Conservation (phyloP, 2,888 invertebrate species). For the Syrphus vitripennis region DNA sequence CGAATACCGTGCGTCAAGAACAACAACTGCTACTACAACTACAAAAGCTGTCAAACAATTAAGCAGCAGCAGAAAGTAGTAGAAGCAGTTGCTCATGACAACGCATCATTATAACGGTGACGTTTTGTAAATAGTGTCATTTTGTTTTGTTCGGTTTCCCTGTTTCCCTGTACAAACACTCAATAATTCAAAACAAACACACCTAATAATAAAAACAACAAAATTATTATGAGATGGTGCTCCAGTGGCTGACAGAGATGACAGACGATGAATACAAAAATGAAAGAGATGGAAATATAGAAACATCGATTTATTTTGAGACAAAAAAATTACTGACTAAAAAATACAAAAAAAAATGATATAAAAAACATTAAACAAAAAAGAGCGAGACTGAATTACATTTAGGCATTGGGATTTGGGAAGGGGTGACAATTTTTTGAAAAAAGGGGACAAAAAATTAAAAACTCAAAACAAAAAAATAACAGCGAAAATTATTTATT, state of each 20-base stretch:
- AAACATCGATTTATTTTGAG: constrained; percentile 70
- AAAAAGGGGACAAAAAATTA: constrained; percentile 64
- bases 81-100: constrained; percentile 17
- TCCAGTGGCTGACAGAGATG: constrained; percentile 53
- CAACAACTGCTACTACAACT: background rate
- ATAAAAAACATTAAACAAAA: constrained; percentile 54
- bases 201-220: background rate
- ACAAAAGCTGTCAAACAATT: constrained; percentile 47
- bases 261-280: constrained; percentile 39
- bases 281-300: constrained; percentile 56
- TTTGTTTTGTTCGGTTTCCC: constrained; percentile 67
- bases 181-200: constrained; percentile 41
- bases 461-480: constrained; percentile 47
- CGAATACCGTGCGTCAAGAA: constrained; percentile 49
- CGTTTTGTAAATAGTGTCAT: constrained; percentile 67
- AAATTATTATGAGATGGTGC: constrained; percentile 53
- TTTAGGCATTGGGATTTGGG: constrained; percentile 71
- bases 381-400: constrained; percentile 73
- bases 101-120: constrained; percentile 24
- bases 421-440: constrained; percentile 69
- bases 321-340: constrained; percentile 62
- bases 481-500: constrained; percentile 74
- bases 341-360: constrained; percentile 35
- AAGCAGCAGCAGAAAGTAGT: constrained; percentile 47
- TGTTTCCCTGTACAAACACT: constrained; percentile 57